Percentiles rank a stretch among this genome's conserved stretches.
Evolutionary conservation across 2,888 invertebrate species (phyloP).

Genomic region (Acanthosepion esculentum): DNA sequence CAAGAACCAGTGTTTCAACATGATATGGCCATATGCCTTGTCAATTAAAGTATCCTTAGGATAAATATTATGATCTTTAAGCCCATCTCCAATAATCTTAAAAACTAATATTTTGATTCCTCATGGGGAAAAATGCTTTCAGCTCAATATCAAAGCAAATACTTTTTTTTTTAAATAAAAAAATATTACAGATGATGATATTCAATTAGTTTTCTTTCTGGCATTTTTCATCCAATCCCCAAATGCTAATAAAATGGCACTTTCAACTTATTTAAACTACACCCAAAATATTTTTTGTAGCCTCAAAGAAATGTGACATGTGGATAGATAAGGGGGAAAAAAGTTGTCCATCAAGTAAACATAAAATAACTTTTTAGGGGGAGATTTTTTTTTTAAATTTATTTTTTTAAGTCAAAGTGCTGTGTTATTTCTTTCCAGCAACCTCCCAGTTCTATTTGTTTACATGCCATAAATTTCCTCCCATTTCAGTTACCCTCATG

Average conservation of each 20-base stretch:
- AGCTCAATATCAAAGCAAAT: no score
- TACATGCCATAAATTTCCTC: background rate
- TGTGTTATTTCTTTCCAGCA: background rate
- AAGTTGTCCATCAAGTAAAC: background rate
- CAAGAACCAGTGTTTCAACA: no score
- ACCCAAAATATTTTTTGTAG: background rate
- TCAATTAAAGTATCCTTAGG: no score
- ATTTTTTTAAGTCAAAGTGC: background rate
- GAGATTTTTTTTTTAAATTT: no score
- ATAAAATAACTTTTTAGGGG: background rate
- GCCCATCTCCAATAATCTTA: no score
- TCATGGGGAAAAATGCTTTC: no score
- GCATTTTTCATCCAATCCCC: background rate
- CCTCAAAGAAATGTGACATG: background rate
- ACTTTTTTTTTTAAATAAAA: background rate
- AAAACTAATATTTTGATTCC: no score
- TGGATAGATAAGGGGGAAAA: background rate
- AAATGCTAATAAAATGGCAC: background rate
- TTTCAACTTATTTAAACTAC: background rate
- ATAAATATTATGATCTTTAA: no score
- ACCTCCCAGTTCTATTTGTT: background rate
- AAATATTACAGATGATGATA: background rate
- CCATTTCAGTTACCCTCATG: background rate
- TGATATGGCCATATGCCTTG: no score
- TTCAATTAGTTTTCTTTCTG: background rate